Conservation (phyloP, 2,113 vertebrate genomes). For the Silurus asotus region DNA sequence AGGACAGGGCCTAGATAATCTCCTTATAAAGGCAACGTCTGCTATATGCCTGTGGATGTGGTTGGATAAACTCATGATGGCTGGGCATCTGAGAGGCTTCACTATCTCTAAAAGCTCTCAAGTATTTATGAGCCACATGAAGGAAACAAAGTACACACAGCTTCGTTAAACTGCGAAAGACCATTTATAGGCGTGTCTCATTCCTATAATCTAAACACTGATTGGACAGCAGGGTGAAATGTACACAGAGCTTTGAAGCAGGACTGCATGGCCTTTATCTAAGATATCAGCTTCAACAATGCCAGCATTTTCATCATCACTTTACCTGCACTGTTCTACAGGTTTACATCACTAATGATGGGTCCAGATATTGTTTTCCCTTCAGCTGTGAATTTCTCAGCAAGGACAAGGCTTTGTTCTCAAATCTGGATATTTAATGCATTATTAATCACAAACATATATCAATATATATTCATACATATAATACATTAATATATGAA, state of each 20-base stretch:
- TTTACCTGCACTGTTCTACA: background rate
- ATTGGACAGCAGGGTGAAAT: background rate
- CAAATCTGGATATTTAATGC: background rate
- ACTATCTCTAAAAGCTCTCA: background rate
- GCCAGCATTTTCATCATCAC: background rate
- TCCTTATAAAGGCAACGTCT: constrained; percentile 38
- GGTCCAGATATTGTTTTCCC: too few relatives aligned
- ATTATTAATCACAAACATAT: background rate
- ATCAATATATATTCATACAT: too few relatives aligned
- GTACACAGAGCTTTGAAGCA: background rate
- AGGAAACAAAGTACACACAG: background rate
- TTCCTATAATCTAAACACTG: constrained; percentile 28
- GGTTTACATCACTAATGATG: background rate
- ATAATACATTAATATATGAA: too few relatives aligned
- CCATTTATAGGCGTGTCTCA: constrained; percentile 37
- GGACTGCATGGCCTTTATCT: background rate
- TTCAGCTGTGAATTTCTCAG: background rate
- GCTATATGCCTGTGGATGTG: background rate
- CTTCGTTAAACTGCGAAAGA: constrained; percentile 29
- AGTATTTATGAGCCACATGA: constrained; percentile 18
- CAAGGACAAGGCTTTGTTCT: background rate
- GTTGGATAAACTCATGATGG: background rate
- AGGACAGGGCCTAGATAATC: background rate
- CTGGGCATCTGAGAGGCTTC: background rate
- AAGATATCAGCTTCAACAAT: background rate